Evolutionary conservation across 2,113 vertebrate species (phyloP).

Genomic region (Lota lota): DNA sequence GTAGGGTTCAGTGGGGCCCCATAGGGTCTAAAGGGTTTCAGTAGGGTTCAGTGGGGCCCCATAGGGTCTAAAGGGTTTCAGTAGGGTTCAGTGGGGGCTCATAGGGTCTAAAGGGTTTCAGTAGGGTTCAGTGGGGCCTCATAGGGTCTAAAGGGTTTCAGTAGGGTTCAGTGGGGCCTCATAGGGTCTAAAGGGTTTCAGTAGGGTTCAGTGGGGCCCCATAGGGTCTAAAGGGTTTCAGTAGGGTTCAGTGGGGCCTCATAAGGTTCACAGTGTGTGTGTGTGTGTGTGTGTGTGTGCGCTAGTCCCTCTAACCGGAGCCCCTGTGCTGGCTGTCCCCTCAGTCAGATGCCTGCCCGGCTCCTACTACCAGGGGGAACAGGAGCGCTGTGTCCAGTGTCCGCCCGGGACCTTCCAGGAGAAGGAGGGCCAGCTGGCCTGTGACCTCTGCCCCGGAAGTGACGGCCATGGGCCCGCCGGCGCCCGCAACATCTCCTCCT

Average conservation of each 20-base stretch:
- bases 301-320: constrained; percentile 43
- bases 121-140: too few species aligned
- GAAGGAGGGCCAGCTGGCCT: constrained; percentile 95
- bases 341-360: constrained; percentile 96
- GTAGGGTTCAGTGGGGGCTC: too few species aligned
- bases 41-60: too few species aligned
- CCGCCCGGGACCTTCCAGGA: constrained; percentile 95
- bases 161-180: too few species aligned
- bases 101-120: too few species aligned
- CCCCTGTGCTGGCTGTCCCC: constrained; percentile 69
- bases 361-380: constrained; percentile 95
- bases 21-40: too few species aligned
- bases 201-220: too few species aligned
- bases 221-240: neutral
- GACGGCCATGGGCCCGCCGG: constrained; percentile 87
- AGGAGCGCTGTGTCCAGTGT: constrained; percentile 90
- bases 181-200: too few species aligned
- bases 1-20: too few species aligned
- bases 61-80: too few species aligned
- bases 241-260: too few species aligned
- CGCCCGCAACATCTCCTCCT: constrained; percentile 89
- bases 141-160: too few species aligned
- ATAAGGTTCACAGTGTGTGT: neutral
- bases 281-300: neutral
- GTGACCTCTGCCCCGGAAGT: constrained; percentile 93